phyloP scores from a whole-genome alignment of 2,113 vertebrate species.

The Urocitellus parryii region DNA sequence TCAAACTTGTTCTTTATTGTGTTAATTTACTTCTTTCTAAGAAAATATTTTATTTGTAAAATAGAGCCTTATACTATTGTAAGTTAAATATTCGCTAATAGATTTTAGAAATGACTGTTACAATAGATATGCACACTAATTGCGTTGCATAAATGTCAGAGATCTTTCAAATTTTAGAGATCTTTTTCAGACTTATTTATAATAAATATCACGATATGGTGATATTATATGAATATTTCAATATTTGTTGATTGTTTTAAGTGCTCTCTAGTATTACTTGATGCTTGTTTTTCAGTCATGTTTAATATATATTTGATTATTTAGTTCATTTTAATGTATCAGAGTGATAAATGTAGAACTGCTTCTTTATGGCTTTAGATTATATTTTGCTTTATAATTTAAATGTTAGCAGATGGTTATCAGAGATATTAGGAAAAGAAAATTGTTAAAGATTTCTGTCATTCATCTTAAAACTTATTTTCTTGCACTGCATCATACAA shows the following conservation, averaged over 20 bases:
- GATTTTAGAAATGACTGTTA: neutral
- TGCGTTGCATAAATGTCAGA: conserved; percentile 60
- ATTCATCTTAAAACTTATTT: conserved; percentile 22
- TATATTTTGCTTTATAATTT: conserved; percentile 39
- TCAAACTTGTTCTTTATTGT: conserved; percentile 18
- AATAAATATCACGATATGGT: conserved; percentile 78
- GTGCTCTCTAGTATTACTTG: conserved; percentile 67
- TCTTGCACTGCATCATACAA: conserved; percentile 13
- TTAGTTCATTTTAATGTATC: conserved; percentile 60
- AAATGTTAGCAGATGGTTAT: conserved; percentile 53
- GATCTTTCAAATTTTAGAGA: conserved; percentile 71
- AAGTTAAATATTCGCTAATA: conserved; percentile 28
- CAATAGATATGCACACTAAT: conserved; percentile 42
- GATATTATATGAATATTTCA: conserved; percentile 79
- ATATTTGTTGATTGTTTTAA: conserved; percentile 82
- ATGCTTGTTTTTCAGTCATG: conserved; percentile 65
- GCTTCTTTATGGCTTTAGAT: conserved; percentile 56
- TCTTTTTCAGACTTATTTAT: conserved; percentile 70
- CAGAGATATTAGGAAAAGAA: conserved; percentile 16
- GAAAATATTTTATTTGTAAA: conserved; percentile 21
- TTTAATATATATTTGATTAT: conserved; percentile 66
- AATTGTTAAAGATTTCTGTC: conserved; percentile 45
- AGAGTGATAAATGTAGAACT: neutral
- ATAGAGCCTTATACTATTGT: neutral
- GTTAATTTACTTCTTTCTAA: conserved; percentile 24